Percentiles rank a stretch among this genome's conserved stretches.
Conservation (phyloP, 2,113 vertebrate genomes). For the Pluvianellus socialis region DNA sequence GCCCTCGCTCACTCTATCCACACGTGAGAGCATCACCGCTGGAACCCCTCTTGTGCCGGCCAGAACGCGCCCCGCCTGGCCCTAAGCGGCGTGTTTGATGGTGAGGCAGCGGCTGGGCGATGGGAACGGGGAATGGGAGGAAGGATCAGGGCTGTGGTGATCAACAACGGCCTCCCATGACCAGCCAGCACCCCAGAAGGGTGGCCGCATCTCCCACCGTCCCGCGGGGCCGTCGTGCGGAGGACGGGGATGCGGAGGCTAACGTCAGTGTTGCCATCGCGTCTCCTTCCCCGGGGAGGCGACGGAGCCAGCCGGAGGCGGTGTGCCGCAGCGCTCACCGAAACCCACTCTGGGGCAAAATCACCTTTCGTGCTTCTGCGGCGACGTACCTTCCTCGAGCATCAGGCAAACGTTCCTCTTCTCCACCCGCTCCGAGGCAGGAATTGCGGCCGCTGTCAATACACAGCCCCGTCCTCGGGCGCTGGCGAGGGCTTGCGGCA, state of each 20-base stretch:
- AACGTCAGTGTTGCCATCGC: too few species aligned
- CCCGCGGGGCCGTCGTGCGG: background rate
- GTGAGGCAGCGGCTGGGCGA: background rate
- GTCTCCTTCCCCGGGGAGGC: background rate
- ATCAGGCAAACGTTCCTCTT: too few species aligned
- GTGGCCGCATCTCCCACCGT: background rate
- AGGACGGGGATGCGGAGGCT: background rate
- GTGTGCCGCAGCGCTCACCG: too few species aligned
- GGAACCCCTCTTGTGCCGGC: rapidly evolving
- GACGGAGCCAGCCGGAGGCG: background rate
- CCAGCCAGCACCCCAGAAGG: background rate
- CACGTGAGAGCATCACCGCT: rapidly evolving
- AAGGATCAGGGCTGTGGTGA: background rate
- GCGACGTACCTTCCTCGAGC: too few species aligned
- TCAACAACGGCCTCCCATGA: background rate
- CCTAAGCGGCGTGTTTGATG: rapidly evolving
- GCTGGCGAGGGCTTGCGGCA: too few species aligned
- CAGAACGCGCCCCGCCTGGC: background rate
- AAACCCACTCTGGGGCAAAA: background rate
- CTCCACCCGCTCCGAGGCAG: background rate
- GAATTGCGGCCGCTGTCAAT: too few species aligned
- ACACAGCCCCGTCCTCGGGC: rapidly evolving
- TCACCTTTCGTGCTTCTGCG: background rate
- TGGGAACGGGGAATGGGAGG: background rate
- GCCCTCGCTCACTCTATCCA: rapidly evolving